Evolutionary conservation across 2,888 invertebrate species (phyloP).

Genomic region (Tuberolachnus salignus): DNA sequence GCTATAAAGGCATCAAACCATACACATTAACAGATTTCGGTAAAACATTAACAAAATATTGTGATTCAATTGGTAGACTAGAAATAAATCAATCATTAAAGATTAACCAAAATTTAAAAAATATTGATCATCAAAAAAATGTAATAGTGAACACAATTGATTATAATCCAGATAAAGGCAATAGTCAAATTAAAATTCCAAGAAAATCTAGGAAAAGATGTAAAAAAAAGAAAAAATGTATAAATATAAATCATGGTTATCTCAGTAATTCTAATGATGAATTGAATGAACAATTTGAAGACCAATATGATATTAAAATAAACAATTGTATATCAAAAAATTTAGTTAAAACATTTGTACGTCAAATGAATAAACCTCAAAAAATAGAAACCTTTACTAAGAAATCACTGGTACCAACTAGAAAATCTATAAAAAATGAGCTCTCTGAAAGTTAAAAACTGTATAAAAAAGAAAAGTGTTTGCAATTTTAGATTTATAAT

Average conservation of each 20-base stretch:
- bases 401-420: not conserved
- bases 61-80: not conserved
- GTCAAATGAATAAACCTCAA: slow-evolving; percentile 1
- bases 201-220: slow-evolving; percentile 27
- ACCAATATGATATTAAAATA: not conserved
- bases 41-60: not conserved
- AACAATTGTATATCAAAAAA: not conserved
- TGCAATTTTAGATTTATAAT: not conserved
- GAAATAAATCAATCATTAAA: not conserved
- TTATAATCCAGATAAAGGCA: not conserved
- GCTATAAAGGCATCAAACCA: not conserved
- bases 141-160: not conserved
- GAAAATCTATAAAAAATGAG: slow-evolving; percentile 16
- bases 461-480: slow-evolving; percentile 18
- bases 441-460: slow-evolving; percentile 11
- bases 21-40: slow-evolving; percentile 13
- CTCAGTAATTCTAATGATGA: not conserved
- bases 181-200: not conserved
- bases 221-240: slow-evolving; percentile 20
- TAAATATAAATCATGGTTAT: not conserved
- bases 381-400: not conserved
- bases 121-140: not conserved
- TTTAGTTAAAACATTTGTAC: slow-evolving; percentile 16
- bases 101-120: not conserved
- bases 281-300: not conserved